phyloP scores from a whole-genome alignment of 2,797 vertebrate genomes.

The Eulemur coronatus region DNA sequence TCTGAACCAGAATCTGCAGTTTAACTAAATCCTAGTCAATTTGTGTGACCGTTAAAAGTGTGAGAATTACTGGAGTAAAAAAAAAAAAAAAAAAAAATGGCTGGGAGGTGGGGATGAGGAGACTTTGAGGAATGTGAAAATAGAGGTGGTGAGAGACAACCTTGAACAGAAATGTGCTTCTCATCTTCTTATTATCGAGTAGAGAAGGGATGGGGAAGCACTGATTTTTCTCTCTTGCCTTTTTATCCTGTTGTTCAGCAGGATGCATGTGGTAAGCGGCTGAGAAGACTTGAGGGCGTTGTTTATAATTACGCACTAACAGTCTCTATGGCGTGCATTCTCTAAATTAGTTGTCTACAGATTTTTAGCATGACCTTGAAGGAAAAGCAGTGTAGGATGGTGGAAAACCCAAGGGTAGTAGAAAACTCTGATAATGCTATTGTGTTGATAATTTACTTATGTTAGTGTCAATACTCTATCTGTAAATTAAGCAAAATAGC shows the following conservation, averaged over 20 bases:
- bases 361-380: background rate
- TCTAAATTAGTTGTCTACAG: background rate
- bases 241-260: background rate
- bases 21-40: background rate
- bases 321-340: background rate
- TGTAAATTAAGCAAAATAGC: background rate
- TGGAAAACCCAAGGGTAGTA: background rate
- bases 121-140: background rate
- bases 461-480: background rate
- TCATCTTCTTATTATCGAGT: background rate
- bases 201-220: background rate
- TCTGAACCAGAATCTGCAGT: background rate
- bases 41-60: background rate
- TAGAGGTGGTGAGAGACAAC: background rate
- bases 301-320: background rate
- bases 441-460: background rate
- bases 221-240: background rate
- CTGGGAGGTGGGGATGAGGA: background rate
- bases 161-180: too few species aligned
- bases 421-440: background rate
- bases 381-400: background rate
- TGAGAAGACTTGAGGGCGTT: background rate
- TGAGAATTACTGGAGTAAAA: background rate
- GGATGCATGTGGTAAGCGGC: background rate
- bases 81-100: background rate